Base-by-base conservation (phyloP, 2,888 invertebrate genomes). In the Chelonus formosanus region DNA sequence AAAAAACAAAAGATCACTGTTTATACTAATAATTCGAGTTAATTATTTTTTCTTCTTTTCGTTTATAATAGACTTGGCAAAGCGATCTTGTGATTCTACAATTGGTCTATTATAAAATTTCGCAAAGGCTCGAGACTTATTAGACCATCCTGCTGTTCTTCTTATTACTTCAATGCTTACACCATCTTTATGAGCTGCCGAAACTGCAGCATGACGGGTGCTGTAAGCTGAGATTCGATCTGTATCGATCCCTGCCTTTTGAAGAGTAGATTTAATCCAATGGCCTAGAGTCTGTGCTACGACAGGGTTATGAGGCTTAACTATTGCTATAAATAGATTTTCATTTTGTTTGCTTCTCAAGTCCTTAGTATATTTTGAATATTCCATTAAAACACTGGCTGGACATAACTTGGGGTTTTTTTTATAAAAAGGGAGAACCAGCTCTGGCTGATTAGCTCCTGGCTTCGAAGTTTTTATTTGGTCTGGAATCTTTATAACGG, bases 381-480 rank as follows among this genome's bases (percentile, higher is more conserved):
- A 68, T 50, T 65, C 58, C 45, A 62, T 8, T 44, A 59, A 52
- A 35, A 59, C 53, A 34, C 57, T 61, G 10, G 54, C 58, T 43
- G 53, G 34, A 10, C 54, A 68, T 5, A 68, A 10, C 3, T 58
- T 55, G 8, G 62, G 65, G 20, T 58, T 62, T n/a, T 62, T 50
- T 55, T 59, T 63, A 34, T 65, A 65, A 43, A 65, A 65, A 50
- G 58, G 62, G 3, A 65, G 31, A 6, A 36, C 60, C 31, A 65
- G 53, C 31, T 65, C 57, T 48, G 68, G 67, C 45, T 69, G 67
- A 53, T 36, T 58, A 36, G 56, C 56, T 43, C 63, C 65, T 7
- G 67, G 67, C 59, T 63, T 67, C 44, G 67, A 70, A 34, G 61
- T 67, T 43, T 71, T 65, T 48, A 61, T 67, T 55, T 52, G 54